Percentiles rank a stretch among this genome's conserved stretches.
These are phyloP conservation scores for Yponomeuta sedellus DNA, from an alignment of 2,888 invertebrate species.

Conservation along the genomic window DNA sequence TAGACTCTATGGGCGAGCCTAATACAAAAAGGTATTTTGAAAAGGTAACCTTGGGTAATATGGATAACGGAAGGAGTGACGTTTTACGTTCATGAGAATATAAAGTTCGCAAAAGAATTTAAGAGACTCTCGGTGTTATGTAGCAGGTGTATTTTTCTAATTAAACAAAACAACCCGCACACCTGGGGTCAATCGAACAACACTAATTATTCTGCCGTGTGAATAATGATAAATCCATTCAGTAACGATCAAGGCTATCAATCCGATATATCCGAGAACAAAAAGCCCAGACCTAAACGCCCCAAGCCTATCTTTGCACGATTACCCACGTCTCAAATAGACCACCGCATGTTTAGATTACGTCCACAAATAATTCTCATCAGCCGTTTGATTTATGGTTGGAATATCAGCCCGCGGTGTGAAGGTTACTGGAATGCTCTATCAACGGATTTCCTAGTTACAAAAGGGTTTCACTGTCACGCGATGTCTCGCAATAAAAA, in stretches of 20 bases:
- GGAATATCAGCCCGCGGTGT: conserved; percentile 7
- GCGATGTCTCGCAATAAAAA: conserved; percentile 3
- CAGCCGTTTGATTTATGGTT: conserved; percentile 30
- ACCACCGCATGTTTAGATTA: conserved; percentile 32
- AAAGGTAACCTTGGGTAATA: no score
- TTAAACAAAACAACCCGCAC: no score
- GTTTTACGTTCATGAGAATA: no score
- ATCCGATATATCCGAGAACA: conserved; percentile 13
- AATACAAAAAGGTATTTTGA: no score
- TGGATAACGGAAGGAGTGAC: no score
- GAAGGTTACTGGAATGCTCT: neutral
- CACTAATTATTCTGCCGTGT: conserved; percentile 38
- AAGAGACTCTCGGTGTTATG: no score
- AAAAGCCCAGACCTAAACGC: conserved; percentile 30
- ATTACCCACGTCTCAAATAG: conserved; percentile 54
- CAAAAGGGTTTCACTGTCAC: conserved; percentile 1
- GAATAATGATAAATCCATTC: conserved; percentile 37
- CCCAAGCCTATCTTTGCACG: conserved; percentile 36
- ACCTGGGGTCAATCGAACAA: conserved; percentile 19
- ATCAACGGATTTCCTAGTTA: neutral
- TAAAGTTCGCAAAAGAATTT: no score
- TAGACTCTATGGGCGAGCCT: no score
- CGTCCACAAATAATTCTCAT: conserved; percentile 22
- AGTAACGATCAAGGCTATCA: conserved; percentile 33
- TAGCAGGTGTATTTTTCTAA: no score